These are phyloP conservation scores for Metacarcinus magister DNA, from an alignment of 2,888 invertebrate genomes.

Conservation along the genomic window DNA sequence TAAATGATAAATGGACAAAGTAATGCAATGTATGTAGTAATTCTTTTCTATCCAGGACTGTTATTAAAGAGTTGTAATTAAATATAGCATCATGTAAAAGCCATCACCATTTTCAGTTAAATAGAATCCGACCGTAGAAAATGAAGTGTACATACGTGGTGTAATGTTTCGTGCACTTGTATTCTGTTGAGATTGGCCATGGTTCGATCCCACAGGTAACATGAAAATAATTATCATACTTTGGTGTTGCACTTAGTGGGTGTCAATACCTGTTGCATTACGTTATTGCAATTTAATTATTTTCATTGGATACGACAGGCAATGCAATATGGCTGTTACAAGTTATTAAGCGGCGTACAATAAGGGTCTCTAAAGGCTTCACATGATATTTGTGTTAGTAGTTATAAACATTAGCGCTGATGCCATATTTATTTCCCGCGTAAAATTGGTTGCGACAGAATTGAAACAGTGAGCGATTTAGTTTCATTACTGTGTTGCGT, in stretches of 20 bases:
- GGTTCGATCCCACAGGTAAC: neutral
- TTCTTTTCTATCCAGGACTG: neutral
- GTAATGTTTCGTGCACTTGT: too few species aligned
- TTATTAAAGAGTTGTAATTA: neutral
- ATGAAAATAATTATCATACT: neutral
- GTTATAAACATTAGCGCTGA: neutral
- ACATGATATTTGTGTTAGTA: neutral
- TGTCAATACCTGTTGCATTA: neutral
- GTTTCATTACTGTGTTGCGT: neutral
- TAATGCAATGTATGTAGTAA: neutral
- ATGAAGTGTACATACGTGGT: too few species aligned
- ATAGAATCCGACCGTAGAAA: neutral
- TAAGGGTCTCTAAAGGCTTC: constrained; percentile 8
- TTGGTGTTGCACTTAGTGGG: neutral
- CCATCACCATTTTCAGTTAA: neutral
- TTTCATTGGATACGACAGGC: neutral
- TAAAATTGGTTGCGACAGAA: neutral
- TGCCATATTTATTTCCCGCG: neutral
- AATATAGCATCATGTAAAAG: neutral
- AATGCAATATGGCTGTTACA: neutral
- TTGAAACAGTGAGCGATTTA: neutral
- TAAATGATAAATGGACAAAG: neutral
- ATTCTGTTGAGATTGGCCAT: too few species aligned
- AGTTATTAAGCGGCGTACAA: neutral
- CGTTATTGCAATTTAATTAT: neutral